Percentiles rank a stretch among this genome's conserved stretches.
phyloP scores from a whole-genome alignment of 2,888 invertebrate genomes.

The Gymnoscelis rufifasciata region DNA sequence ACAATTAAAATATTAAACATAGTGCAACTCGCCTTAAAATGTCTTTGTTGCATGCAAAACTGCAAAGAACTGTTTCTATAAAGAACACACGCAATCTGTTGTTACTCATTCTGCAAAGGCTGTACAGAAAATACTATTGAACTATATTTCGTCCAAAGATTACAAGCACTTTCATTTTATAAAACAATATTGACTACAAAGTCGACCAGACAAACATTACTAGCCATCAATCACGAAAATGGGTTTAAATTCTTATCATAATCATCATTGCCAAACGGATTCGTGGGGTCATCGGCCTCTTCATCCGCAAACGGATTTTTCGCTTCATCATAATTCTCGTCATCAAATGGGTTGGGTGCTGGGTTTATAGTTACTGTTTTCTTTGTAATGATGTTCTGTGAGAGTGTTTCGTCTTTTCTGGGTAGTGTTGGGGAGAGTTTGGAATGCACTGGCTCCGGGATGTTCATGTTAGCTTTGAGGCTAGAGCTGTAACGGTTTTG shows the following conservation, averaged over 20 bases:
- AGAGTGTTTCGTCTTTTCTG: constrained; percentile 34
- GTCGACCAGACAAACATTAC: not conserved
- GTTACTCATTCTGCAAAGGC: too few species aligned
- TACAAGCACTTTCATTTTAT: not conserved
- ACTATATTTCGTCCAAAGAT: too few species aligned
- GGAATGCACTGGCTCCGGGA: constrained; percentile 48
- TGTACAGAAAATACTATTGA: too few species aligned
- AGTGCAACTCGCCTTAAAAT: too few species aligned
- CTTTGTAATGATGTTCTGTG: constrained; percentile 42
- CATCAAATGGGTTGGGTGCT: constrained; percentile 59
- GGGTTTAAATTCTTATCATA: constrained; percentile 89
- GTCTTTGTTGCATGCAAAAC: too few species aligned
- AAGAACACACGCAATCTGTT: too few species aligned
- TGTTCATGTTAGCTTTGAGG: constrained; percentile 79
- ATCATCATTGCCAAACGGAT: constrained; percentile 79
- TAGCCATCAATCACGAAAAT: constrained; percentile 64
- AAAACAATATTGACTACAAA: not conserved
- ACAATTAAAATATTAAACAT: too few species aligned
- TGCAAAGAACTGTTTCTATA: too few species aligned
- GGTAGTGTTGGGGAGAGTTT: constrained; percentile 36
- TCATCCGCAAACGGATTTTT: constrained; percentile 84
- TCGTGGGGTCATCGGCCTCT: constrained; percentile 65
- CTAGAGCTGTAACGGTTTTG: constrained; percentile 79
- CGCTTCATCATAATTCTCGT: constrained; percentile 76
- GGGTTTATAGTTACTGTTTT: constrained; percentile 4